Conservation (phyloP, 2,888 invertebrate genomes). For the Plebejus argus region DNA sequence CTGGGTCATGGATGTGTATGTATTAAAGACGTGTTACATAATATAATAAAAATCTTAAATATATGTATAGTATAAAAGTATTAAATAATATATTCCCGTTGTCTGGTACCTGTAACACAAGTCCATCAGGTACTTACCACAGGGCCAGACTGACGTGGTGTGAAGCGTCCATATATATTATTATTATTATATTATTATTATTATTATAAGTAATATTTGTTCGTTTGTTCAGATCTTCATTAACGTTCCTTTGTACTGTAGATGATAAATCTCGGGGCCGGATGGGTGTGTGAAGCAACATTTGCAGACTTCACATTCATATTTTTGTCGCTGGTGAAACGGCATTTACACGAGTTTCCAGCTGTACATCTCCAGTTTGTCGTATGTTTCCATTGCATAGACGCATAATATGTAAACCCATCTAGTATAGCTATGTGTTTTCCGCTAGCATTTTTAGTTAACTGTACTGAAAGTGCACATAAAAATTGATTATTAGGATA, state of each 20-base stretch:
- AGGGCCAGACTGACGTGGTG: too few relatives aligned
- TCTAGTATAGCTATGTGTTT: conserved; percentile 41
- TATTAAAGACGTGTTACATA: too few relatives aligned
- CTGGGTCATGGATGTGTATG: too few relatives aligned
- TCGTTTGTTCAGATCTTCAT: neutral
- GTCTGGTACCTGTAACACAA: too few relatives aligned
- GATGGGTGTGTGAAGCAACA: conserved; percentile 42
- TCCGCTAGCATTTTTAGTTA: conserved; percentile 39
- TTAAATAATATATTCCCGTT: too few relatives aligned
- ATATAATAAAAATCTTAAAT: too few relatives aligned
- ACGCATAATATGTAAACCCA: conserved; percentile 46
- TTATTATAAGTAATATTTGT: neutral
- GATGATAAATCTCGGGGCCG: conserved; percentile 43
- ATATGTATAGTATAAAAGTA: too few relatives aligned
- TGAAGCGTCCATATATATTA: too few relatives aligned
- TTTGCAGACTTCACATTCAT: conserved; percentile 39
- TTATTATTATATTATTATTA: too few relatives aligned
- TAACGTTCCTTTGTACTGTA: conserved; percentile 41
- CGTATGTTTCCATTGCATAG: neutral
- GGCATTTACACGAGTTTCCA: conserved; percentile 45
- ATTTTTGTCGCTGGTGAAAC: conserved; percentile 41
- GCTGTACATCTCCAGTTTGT: conserved; percentile 45
- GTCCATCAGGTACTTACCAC: too few relatives aligned
- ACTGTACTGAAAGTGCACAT: conserved; percentile 37
- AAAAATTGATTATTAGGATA: neutral